phyloP scores from a whole-genome alignment of 2,888 invertebrate genomes.

The Hydrotaea cyrtoneurina region DNA sequence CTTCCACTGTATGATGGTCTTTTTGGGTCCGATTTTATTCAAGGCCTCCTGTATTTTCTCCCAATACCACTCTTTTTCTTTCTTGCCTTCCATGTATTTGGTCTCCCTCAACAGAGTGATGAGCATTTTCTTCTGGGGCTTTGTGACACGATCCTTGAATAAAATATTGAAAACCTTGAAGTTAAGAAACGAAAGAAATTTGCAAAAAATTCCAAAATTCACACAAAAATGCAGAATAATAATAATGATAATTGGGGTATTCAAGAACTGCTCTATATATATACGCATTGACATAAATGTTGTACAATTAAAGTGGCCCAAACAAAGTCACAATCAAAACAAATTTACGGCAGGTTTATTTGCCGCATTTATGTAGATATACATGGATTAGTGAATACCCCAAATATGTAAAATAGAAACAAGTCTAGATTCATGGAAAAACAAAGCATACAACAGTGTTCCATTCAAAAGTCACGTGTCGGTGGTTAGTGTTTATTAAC shows the following conservation, averaged over 20 bases:
- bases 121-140: conserved; percentile 80
- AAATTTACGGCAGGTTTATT: too few species aligned
- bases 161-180: conserved; percentile 75
- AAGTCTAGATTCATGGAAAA: too few species aligned
- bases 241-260: conserved; percentile 4
- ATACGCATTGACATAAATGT: too few species aligned
- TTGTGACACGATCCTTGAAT: conserved; percentile 80
- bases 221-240: conserved; percentile 70
- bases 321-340: too few species aligned
- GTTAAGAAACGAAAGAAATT: conserved; percentile 70
- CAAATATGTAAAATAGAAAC: too few species aligned
- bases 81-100: conserved; percentile 80
- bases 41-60: conserved; percentile 79
- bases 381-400: too few species aligned
- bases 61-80: conserved; percentile 80
- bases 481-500: too few species aligned
- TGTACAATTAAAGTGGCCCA: too few species aligned
- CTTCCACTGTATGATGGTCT: conserved; percentile 80
- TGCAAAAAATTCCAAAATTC: conserved; percentile 71
- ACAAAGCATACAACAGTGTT: too few species aligned
- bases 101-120: conserved; percentile 79
- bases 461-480: too few species aligned
- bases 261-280: too few species aligned
- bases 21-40: conserved; percentile 79
- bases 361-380: too few species aligned